Evolutionary conservation across 1,140 invertebrate genomes (phyloP), one percentile per base, ranked within the genome.

Genomic region (Cyrtorhinus lividipennis): DNA sequence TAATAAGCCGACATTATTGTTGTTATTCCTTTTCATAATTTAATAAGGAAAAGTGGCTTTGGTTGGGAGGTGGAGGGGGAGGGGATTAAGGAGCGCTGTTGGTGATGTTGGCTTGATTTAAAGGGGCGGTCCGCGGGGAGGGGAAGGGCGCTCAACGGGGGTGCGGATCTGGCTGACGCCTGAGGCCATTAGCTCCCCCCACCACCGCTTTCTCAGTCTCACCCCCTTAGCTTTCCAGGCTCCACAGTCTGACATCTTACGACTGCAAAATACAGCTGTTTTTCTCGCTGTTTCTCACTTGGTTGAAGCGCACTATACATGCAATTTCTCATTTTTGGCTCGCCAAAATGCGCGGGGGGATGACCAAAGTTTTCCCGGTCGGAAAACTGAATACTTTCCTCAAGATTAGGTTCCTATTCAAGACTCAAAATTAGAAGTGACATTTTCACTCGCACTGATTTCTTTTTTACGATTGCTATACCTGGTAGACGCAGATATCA

Each of bases 91-190:
- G 18, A 53, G 48, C 48, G 48, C 48, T 53, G 48, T 53, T 53
- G 48, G 48, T 53, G 48, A 53, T 53, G 48, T 53, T 53, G 48
- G 48, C 48, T 53, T 53, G 48, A 53, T 53, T 53, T 53, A 53
- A 20, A 22, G 48, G 48, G 15, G 30, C 30, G 30, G 15, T 8
- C 5, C 5, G 5, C 5, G 30, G 5, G 30, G 30, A 38, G 30
- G 5, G 30, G 15, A 15, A 38, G 15, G 48, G 20, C 10, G 5
- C 10, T 53, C 48, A 53, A 20, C 48, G 48, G 48, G 48, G 48
- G 48, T 22, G 48, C 48, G 48, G 48, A 53, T 15, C 48, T 53
- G 48, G 48, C 48, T 53, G 48, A 12, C 48, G 48, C 48, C 48
- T 53, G 12, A 53, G 48, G 48, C 48, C 48, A 53, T 53, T 53